phyloP scores from a whole-genome alignment of 2,888 invertebrate genomes.

The Drosophila buzzatii region DNA sequence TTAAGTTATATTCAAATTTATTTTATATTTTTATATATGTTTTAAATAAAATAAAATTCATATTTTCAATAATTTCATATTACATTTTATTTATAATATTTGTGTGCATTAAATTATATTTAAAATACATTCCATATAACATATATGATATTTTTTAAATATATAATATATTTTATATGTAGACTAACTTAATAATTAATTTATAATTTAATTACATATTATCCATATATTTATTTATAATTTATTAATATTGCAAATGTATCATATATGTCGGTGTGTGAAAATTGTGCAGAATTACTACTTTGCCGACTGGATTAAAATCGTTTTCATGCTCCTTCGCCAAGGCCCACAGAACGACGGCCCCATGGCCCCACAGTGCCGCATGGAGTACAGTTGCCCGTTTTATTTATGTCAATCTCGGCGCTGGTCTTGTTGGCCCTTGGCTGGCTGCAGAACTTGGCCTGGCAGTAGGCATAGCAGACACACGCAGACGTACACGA shows the following conservation, averaged over 20 bases:
- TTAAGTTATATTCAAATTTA: not conserved
- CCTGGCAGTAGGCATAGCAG: constrained; percentile 54
- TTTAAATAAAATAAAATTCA: too few relatives aligned
- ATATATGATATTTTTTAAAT: too few relatives aligned
- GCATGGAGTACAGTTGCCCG: constrained; percentile 39
- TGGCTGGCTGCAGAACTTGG: constrained; percentile 36
- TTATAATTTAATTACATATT: too few relatives aligned
- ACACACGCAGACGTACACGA: not conserved
- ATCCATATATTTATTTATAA: too few relatives aligned
- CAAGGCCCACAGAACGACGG: constrained; percentile 9
- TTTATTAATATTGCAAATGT: too few relatives aligned
- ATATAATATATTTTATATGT: too few relatives aligned
- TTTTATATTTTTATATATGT: too few relatives aligned
- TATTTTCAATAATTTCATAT: not conserved
- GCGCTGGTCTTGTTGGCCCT: constrained; percentile 44
- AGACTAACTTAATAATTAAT: too few relatives aligned
- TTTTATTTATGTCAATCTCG: constrained; percentile 76
- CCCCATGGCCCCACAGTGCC: constrained; percentile 2
- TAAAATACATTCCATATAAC: not conserved
- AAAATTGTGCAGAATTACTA: constrained; percentile 10
- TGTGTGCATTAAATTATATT: not conserved
- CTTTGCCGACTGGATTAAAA: constrained; percentile 54
- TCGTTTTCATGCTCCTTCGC: constrained; percentile 63
- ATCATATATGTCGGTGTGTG: constrained; percentile 23
- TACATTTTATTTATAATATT: not conserved